These are phyloP conservation scores for Yponomeuta malinellus DNA, from an alignment of 2,888 invertebrate genomes.

Conservation along the genomic window DNA sequence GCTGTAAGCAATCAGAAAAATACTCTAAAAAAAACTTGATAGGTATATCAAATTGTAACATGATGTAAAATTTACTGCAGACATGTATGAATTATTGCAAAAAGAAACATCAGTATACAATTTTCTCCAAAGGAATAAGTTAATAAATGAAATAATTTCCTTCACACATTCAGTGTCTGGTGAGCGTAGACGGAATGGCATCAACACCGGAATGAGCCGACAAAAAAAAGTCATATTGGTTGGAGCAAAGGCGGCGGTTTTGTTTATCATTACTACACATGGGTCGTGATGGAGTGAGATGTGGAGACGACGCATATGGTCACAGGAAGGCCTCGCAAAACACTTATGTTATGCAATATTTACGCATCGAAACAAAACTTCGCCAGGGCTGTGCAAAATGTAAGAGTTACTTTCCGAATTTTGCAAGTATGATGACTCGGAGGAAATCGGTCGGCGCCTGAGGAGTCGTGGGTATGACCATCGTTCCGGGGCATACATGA, in stretches of 20 bases:
- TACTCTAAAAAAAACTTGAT: too few relatives aligned
- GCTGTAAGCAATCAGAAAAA: too few relatives aligned
- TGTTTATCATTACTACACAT: conserved; percentile 51
- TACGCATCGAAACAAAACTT: conserved; percentile 26
- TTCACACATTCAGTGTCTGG: neutral
- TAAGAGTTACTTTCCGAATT: neutral
- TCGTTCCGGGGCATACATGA: too few relatives aligned
- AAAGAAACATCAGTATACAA: too few relatives aligned
- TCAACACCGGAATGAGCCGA: conserved; percentile 28
- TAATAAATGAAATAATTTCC: too few relatives aligned
- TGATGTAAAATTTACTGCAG: too few relatives aligned
- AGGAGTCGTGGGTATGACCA: too few relatives aligned
- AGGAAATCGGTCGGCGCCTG: too few relatives aligned
- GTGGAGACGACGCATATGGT: conserved; percentile 61
- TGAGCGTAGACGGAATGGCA: conserved; percentile 28
- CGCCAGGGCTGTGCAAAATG: conserved; percentile 39
- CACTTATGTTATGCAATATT: conserved; percentile 63
- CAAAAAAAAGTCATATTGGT: conserved; percentile 32
- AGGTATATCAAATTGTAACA: too few relatives aligned
- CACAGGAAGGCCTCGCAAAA: conserved; percentile 57
- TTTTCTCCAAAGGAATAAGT: too few relatives aligned
- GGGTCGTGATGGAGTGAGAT: conserved; percentile 24
- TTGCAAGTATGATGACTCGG: too few relatives aligned
- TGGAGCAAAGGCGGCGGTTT: conserved; percentile 37
- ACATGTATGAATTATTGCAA: too few relatives aligned